Evolutionary conservation across 1,140 invertebrate species (phyloP), one percentile per base, ranked within the genome.

Genomic region (Proales similis): DNA sequence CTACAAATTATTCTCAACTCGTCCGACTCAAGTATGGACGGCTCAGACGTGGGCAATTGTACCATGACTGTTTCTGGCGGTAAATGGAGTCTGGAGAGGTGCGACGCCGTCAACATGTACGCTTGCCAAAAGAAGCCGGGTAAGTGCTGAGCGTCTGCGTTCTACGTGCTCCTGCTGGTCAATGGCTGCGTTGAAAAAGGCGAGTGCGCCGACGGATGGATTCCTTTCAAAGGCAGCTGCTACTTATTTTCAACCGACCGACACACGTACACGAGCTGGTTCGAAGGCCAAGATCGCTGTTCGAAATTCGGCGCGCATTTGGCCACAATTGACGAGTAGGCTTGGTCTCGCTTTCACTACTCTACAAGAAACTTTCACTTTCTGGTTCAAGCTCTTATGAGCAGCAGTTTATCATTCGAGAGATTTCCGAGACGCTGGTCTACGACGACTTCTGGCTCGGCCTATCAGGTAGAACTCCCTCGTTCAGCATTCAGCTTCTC

Each of bases 181-280:
- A 49, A 33, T 49, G 20, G n/a, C 14, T 30, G 11, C 9, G 20
- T 32, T 30, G 4, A 27, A 27, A n/a, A 49, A 49, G 49, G 49
- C n/a, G 20, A 57, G 32, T 57, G 51, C 22, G 33, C 51, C 20
- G 51, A 57, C 12, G 36, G 36, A 7, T 57, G 51, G 51, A 57
- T 57, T 29, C 51, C 51, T 17, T 57, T 57, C 32, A 57, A 57
- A 39, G 45, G 45, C 17, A 42, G 45, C 14, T 57, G 51, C n/a
- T 57, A 57, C 32, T 11, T 57, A 26, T 42, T 57, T 29, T 42
- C 39, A 19, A 42, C 51, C 39, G 20, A 17, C 0, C 26, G 51
- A 42, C 51, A 57, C 27, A 57, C 39, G 20, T 57, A 32, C 7
- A 42, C 36, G 4, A 19, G 26, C 20, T 57, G 51, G 51, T 30